Base-by-base conservation (phyloP, 2,113 vertebrate species). In the Zosterops lateralis region DNA sequence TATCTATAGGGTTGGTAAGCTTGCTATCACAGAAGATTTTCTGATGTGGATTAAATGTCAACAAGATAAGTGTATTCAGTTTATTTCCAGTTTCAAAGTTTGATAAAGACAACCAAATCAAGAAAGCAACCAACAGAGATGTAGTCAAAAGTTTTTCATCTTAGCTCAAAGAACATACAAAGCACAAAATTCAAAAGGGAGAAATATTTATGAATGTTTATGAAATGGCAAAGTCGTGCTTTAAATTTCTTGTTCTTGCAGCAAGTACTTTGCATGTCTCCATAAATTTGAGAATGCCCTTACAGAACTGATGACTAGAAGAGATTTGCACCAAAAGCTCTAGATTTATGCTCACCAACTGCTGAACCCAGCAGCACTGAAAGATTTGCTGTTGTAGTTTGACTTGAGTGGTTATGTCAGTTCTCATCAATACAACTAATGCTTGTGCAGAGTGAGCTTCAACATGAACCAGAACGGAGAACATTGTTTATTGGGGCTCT, bases 381-480 rank as follows among this genome's bases (percentile, higher is more conserved):
- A 77, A 81, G 80, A 90, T 92, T 92, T 95, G 77, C 77, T 1
- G 10, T 31, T 87, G 48, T 72, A 72, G 84, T 89, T 90, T 72
- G 73, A 28, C 68, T 96, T 84, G 77, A 88, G 87, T 38, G 53
- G 44, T 90, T 90, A 54, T 92, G 77, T 81, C 84, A 89, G 89
- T 20, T 92, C 66, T 80, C 89, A 92, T 84, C 76, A 90, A 64
- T 64, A 67, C 65, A 74, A 42, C 7, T 44, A 14, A 87, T 84
- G 67, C 31, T 81, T 57, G 65, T 50, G 60, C 76, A 74, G 60
- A 1, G 1, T 60, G 83, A 80, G 54, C 71, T 54, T 57, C 2
- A 3, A 5, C 61, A 22, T 6, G 48, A 93, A 14, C 2, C 26
- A 66, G 47, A 84, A 61, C 1, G 14, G 67, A 64, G 64, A 64